Percentiles rank a stretch among this genome's conserved stretches.
Conservation (phyloP, 2,888 invertebrate genomes). For the Drosophila atripex region DNA sequence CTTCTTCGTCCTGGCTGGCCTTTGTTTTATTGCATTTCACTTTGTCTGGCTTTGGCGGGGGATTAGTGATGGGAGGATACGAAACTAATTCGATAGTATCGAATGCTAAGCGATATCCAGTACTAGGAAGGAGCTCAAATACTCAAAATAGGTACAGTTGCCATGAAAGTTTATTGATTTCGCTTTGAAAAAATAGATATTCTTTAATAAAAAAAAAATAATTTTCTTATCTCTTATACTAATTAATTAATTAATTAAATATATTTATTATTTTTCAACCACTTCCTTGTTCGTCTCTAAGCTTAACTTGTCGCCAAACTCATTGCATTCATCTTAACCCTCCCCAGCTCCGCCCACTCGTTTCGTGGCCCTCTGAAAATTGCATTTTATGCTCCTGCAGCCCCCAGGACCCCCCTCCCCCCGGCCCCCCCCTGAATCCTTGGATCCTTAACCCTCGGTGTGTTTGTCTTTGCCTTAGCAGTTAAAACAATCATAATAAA, state of each 20-base stretch:
- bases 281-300: neutral
- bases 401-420: constrained; percentile 5
- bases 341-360: neutral
- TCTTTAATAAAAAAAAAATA: neutral
- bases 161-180: neutral
- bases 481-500: constrained; percentile 78
- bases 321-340: constrained; percentile 44
- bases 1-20: constrained; percentile 27
- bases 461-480: constrained; percentile 70
- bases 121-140: neutral
- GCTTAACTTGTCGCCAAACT: constrained; percentile 54
- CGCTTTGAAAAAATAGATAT: no score
- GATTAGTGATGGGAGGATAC: neutral
- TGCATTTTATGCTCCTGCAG: constrained; percentile 64
- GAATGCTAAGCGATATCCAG: neutral
- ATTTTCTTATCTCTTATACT: neutral
- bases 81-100: neutral
- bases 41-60: constrained; percentile 64
- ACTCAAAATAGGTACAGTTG: neutral
- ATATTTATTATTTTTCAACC: neutral
- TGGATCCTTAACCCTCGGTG: constrained; percentile 4
- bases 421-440: neutral
- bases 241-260: neutral
- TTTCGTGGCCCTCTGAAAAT: constrained; percentile 54
- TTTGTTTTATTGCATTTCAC: constrained; percentile 76